These are phyloP conservation scores for Agriopis marginaria DNA, from an alignment of 2,888 invertebrate genomes.

Conservation along the genomic window DNA sequence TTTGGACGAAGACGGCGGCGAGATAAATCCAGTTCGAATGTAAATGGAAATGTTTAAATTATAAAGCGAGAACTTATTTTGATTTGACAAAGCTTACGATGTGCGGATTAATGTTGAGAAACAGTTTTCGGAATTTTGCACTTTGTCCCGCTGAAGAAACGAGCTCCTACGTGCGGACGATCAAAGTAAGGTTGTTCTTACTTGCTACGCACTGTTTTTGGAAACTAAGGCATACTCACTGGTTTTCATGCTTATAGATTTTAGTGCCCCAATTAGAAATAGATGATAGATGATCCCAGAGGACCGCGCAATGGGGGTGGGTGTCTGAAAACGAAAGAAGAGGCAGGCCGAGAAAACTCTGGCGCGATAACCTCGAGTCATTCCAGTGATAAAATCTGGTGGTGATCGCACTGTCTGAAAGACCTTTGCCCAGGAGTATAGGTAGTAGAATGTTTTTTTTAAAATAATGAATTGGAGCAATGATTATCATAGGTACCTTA, in stretches of 20 bases:
- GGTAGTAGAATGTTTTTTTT: too few relatives aligned
- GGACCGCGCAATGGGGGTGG: too few relatives aligned
- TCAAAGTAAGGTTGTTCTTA: neutral
- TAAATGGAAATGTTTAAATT: slow-evolving; percentile 81
- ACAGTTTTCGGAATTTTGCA: slow-evolving; percentile 59
- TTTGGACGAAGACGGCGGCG: slow-evolving; percentile 72
- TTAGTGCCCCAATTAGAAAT: neutral
- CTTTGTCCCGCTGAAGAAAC: slow-evolving; percentile 50
- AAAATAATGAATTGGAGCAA: too few relatives aligned
- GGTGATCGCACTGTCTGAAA: too few relatives aligned
- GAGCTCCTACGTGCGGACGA: too few relatives aligned
- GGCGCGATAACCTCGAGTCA: too few relatives aligned
- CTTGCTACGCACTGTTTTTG: neutral
- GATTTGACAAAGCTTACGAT: slow-evolving; percentile 81
- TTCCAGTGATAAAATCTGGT: too few relatives aligned
- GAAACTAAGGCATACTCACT: neutral
- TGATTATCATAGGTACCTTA: neutral
- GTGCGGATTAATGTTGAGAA: slow-evolving; percentile 77
- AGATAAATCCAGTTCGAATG: slow-evolving; percentile 79
- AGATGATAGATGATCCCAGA: too few relatives aligned
- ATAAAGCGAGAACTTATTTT: slow-evolving; percentile 81
- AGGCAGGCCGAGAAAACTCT: too few relatives aligned
- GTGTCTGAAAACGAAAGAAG: too few relatives aligned
- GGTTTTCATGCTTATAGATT: neutral
- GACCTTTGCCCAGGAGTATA: too few relatives aligned